A percentile compares a stretch with the other conserved stretches of the same genome.
Evolutionary conservation across 1,140 invertebrate species (phyloP).

Genomic region (Procambarus virginalis): DNA sequence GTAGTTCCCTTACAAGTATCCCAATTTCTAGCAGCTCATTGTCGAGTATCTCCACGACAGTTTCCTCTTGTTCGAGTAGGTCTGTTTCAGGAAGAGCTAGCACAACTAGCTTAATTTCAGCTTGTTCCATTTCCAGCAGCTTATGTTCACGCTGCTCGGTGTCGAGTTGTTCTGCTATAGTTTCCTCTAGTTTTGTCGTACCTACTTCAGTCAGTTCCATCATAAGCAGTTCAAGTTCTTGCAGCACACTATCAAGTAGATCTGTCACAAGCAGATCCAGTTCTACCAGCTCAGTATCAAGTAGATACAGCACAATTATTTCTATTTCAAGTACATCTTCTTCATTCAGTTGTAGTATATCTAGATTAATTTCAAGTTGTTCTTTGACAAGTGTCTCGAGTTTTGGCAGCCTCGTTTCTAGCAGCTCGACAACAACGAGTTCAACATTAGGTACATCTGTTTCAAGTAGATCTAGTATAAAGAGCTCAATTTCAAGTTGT

Average conservation of each 20-base stretch:
- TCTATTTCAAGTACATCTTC: slow-evolving; percentile 16
- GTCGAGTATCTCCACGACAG: too few species aligned
- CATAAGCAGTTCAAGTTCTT: neutral
- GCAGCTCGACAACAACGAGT: neutral
- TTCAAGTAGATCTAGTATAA: neutral
- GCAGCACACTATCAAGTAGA: slow-evolving; percentile 17
- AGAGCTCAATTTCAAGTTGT: neutral
- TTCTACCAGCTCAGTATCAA: neutral
- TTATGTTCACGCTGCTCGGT: too few species aligned
- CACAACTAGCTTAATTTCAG: too few species aligned
- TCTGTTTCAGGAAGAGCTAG: too few species aligned
- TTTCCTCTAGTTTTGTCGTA: too few species aligned
- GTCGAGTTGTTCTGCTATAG: too few species aligned
- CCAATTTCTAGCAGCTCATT: neutral
- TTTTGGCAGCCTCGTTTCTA: neutral
- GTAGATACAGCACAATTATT: slow-evolving; percentile 12
- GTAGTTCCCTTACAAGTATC: too few species aligned
- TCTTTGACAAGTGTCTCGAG: slow-evolving; percentile 23
- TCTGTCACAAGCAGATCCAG: neutral
- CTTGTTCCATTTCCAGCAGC: too few species aligned
- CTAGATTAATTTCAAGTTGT: slow-evolving; percentile 25
- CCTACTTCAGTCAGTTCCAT: too few species aligned
- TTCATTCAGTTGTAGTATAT: slow-evolving; percentile 19
- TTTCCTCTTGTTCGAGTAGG: too few species aligned
- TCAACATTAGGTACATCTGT: neutral